Percentiles rank a stretch among this genome's conserved stretches.
Evolutionary conservation across 2,888 invertebrate genomes (phyloP).

Genomic region (Epistrophe eligans): DNA sequence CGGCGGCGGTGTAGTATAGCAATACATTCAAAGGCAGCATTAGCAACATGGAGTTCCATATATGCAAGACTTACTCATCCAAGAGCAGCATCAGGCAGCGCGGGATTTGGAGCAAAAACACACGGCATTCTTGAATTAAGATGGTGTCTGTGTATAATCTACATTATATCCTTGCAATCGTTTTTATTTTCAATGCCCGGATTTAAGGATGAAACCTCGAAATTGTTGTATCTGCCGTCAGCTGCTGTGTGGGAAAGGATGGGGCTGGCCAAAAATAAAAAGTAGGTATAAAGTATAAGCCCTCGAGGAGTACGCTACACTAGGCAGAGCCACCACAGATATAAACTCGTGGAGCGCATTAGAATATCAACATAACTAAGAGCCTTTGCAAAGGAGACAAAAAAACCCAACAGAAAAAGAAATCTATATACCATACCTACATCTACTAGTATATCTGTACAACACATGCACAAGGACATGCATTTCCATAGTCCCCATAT

Average conservation of each 20-base stretch:
- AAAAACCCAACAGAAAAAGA: constrained; percentile 7
- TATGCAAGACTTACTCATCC: constrained; percentile 57
- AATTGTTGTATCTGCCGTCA: constrained; percentile 61
- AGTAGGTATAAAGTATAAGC: constrained; percentile 10
- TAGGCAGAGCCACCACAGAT: constrained; percentile 44
- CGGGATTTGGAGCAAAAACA: constrained; percentile 19
- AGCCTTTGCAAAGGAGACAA: constrained; percentile 46
- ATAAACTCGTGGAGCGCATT: constrained; percentile 59
- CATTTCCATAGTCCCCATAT: constrained; percentile 17
- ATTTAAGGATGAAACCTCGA: constrained; percentile 65
- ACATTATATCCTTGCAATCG: constrained; percentile 73
- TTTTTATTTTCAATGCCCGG: constrained; percentile 74
- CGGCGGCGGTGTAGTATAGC: no score
- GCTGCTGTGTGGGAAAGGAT: constrained; percentile 46
- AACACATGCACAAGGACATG: constrained; percentile 13
- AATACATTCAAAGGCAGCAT: constrained; percentile 12
- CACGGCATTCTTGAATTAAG: constrained; percentile 72
- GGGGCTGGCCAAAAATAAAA: constrained; percentile 29
- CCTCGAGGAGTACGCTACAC: constrained; percentile 57
- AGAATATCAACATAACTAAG: constrained; percentile 70
- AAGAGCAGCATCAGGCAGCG: constrained; percentile 16
- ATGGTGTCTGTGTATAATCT: constrained; percentile 71
- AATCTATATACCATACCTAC: constrained; percentile 4
- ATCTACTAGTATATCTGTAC: not conserved
- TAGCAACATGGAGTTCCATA: constrained; percentile 33